Conservation (phyloP, 2,113 vertebrate genomes). For the Chinchilla lanigera region DNA sequence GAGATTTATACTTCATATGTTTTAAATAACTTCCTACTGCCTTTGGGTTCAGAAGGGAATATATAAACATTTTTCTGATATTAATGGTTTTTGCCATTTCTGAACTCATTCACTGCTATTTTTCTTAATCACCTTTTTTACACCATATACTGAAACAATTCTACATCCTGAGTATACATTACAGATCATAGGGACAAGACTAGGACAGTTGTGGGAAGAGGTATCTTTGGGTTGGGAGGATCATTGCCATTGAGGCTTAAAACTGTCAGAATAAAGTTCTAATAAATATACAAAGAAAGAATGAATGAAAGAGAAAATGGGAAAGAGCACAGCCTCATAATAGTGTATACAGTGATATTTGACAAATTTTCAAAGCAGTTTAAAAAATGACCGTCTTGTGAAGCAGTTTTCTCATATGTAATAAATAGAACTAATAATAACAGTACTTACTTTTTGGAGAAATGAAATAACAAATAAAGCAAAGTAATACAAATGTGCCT, state of each 20-base stretch:
- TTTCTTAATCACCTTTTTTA: background rate
- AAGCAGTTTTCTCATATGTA: background rate
- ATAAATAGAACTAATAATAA: background rate
- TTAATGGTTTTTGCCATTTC: background rate
- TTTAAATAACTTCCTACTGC: background rate
- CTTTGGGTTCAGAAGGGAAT: background rate
- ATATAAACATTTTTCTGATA: background rate
- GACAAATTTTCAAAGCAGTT: background rate
- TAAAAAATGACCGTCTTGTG: background rate
- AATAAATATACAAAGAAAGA: background rate
- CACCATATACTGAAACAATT: background rate
- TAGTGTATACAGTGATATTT: background rate
- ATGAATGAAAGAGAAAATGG: background rate
- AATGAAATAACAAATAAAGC: background rate
- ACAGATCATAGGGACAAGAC: background rate
- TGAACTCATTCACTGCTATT: background rate
- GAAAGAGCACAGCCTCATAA: background rate
- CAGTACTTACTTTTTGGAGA: background rate
- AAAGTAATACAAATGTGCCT: background rate
- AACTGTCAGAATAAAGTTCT: background rate
- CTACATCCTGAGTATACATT: background rate
- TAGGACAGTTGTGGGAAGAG: background rate
- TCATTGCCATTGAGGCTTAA: background rate
- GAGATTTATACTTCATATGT: background rate
- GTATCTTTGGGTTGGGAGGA: background rate